Evolutionary conservation across 2,797 vertebrate species (phyloP).

Genomic region (Ctenopoma multispine): DNA sequence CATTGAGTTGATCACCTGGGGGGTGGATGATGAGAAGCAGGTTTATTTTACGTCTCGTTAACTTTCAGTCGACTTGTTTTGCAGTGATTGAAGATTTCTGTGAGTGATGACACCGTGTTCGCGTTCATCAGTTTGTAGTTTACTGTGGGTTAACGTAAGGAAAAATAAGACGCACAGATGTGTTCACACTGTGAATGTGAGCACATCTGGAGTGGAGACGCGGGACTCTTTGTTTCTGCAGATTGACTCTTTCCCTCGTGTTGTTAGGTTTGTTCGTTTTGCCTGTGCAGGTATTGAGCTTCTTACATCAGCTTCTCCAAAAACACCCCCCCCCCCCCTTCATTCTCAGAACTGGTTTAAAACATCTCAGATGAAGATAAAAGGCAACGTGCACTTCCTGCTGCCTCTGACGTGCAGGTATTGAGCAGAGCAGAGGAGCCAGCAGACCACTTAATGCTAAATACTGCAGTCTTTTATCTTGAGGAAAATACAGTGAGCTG

Average conservation of each 20-base stretch:
- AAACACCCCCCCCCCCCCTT: constrained; percentile 31
- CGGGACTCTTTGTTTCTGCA: not conserved
- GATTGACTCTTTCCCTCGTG: not conserved
- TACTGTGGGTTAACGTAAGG: too few species aligned
- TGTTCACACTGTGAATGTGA: too few species aligned
- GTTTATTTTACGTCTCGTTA: too few species aligned
- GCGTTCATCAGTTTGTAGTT: too few species aligned
- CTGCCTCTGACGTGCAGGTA: constrained; percentile 43
- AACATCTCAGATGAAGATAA: constrained; percentile 53
- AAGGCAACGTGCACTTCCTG: constrained; percentile 52
- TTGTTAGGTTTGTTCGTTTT: not conserved
- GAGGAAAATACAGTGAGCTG: constrained; percentile 26
- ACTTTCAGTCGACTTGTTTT: too few species aligned
- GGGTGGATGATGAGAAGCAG: too few species aligned
- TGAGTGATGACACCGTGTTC: too few species aligned
- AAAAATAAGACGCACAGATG: too few species aligned
- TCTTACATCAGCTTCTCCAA: constrained; percentile 44
- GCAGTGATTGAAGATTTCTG: too few species aligned
- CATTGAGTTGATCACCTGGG: too few species aligned
- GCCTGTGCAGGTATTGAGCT: constrained; percentile 15
- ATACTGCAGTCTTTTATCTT: constrained; percentile 68
- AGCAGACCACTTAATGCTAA: constrained; percentile 67
- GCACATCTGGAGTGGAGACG: too few species aligned
- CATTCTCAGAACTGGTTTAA: constrained; percentile 48
- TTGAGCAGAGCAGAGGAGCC: constrained; percentile 54